Conservation (phyloP, 2,797 vertebrate species). For the Momotus momota region DNA sequence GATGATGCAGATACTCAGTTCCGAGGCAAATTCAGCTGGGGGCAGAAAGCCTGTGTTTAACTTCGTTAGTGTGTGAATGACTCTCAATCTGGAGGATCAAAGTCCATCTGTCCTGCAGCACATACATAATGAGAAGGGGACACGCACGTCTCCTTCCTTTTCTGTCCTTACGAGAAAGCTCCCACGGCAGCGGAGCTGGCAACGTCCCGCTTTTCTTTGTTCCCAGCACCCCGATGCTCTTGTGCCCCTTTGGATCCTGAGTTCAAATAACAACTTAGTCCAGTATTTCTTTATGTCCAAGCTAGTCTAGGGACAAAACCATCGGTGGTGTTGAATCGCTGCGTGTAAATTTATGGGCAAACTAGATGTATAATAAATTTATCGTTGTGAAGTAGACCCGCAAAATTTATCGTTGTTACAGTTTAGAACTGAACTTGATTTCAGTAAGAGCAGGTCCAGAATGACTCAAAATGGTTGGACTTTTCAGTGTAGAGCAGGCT, state of each 20-base stretch:
- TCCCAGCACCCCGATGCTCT: not conserved
- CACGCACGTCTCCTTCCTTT: accelerated
- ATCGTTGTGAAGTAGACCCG: too few species aligned
- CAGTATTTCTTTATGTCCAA: not conserved
- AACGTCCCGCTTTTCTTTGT: not conserved
- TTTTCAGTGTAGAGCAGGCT: not conserved
- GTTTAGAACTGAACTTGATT: not conserved
- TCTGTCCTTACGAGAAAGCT: not conserved
- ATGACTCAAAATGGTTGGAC: not conserved
- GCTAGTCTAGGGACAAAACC: not conserved
- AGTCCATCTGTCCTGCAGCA: not conserved
- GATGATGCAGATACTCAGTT: not conserved
- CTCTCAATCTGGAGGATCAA: not conserved
- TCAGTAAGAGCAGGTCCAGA: not conserved
- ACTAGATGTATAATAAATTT: not conserved
- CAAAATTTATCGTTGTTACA: not conserved
- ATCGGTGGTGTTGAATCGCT: not conserved
- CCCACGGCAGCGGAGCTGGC: not conserved
- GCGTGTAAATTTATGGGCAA: not conserved
- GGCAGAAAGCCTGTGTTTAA: not conserved
- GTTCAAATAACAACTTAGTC: not conserved
- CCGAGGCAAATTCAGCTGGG: not conserved
- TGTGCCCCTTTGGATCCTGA: not conserved
- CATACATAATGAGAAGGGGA: not conserved
- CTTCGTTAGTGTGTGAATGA: not conserved